Evolutionary conservation across 1,140 invertebrate species (phyloP), one percentile per base, ranked within the genome.

Genomic region (Papilio dardanus): DNA sequence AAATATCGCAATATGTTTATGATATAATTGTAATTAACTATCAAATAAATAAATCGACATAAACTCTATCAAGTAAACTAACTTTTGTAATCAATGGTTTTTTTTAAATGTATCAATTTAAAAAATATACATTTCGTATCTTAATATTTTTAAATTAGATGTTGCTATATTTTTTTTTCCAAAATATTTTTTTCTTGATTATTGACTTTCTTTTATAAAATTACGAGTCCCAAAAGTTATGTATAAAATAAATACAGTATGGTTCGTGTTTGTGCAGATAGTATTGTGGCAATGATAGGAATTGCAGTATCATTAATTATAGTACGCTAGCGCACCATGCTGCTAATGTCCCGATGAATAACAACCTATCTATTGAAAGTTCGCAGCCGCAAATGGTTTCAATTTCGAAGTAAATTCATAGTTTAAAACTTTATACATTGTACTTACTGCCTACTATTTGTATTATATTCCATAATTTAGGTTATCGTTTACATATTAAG

Each of bases 271-370:
- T 58, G 19, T 58, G 46, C 46, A 54, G 46, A 24, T 21, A 40
- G 24, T 28, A 67, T 10, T 37, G 65, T 33, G 31, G 33, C 16
- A 33, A 35, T 35, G 31, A 67, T 35, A 68, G 66, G 66, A 68
- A 68, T 21, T 68, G 66, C 33, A 68, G 19, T 35, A 68, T 40
- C 66, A 40, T 68, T 68, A 35, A 68, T 68, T 19, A 68, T 35
- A 33, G n/a, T 40, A 37, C 33, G n/a, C 66, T 68, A 14, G 30
- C 66, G 33, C 33, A 19, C 66, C 66, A 68, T 68, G 66, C 33
- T 40, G 66, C 19, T 68, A 68, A 68, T 68, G 33, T 37, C 19
- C 16, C 31, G n/a, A 19, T 68, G 66, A 68, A 68, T 68, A 68
- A 68, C 66, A 68, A 33, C 30, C 30, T 33, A 66, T 19, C 28